phyloP scores from a whole-genome alignment of 2,888 invertebrate genomes.

The Alsophila aescularia region DNA sequence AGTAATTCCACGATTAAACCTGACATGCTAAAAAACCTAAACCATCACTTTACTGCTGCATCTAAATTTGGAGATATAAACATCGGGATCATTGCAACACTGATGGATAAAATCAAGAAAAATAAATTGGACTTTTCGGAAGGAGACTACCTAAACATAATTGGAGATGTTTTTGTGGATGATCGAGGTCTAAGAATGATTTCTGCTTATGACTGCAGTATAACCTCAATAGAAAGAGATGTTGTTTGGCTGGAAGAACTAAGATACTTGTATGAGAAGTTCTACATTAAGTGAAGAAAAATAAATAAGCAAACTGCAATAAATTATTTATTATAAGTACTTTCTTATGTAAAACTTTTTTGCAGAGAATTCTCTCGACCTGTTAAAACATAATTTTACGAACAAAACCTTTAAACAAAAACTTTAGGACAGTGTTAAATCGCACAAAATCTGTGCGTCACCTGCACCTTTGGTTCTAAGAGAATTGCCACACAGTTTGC shows the following conservation, averaged over 20 bases:
- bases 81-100: slow-evolving; percentile 57
- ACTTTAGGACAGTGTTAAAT: too few relatives aligned
- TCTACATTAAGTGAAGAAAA: slow-evolving; percentile 52
- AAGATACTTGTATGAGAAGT: slow-evolving; percentile 71
- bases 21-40: slow-evolving; percentile 54
- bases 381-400: too few relatives aligned
- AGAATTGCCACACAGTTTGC: too few relatives aligned
- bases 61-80: slow-evolving; percentile 60
- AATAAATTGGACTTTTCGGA: slow-evolving; percentile 54
- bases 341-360: too few relatives aligned
- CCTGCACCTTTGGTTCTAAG: too few relatives aligned
- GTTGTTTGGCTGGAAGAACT: slow-evolving; percentile 76
- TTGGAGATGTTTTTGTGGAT: slow-evolving; percentile 75
- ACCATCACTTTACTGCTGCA: slow-evolving; percentile 50
- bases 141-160: slow-evolving; percentile 61
- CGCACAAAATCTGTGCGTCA: too few relatives aligned
- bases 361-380: too few relatives aligned
- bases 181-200: slow-evolving; percentile 62
- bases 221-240: slow-evolving; percentile 63
- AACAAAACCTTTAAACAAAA: too few relatives aligned
- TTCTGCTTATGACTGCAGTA: slow-evolving; percentile 64
- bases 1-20: slow-evolving; percentile 52
- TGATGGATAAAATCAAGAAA: slow-evolving; percentile 57
- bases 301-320: neutral
- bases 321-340: too few relatives aligned